These are phyloP conservation scores for Cacoxenus indagator DNA, from an alignment of 2,888 invertebrate genomes.

Conservation along the genomic window DNA sequence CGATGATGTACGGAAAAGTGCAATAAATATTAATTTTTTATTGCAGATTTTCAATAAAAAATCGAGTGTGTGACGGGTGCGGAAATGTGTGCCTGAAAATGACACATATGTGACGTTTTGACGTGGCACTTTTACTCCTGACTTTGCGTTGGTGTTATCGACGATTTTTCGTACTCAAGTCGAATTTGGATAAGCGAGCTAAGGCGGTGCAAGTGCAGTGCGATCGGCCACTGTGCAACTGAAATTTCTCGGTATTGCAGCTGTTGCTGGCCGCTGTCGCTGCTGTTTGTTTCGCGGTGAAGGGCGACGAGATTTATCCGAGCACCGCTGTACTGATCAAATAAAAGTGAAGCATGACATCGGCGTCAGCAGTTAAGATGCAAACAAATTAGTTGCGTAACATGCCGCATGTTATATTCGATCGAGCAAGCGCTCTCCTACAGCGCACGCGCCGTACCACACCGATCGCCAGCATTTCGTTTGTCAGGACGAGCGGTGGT, in stretches of 20 bases:
- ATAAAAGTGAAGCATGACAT: slow-evolving; percentile 31
- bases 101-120: slow-evolving; percentile 14
- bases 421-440: neutral
- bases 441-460: neutral
- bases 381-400: slow-evolving; percentile 42
- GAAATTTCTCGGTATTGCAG: neutral
- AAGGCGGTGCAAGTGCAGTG: slow-evolving; percentile 6
- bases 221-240: slow-evolving; percentile 20
- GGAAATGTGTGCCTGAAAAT: neutral
- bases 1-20: slow-evolving; percentile 12
- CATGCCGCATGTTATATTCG: slow-evolving; percentile 22
- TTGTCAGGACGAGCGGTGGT: neutral
- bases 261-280: slow-evolving; percentile 13
- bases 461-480: neutral
- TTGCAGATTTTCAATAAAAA: slow-evolving; percentile 15
- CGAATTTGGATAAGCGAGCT: neutral
- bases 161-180: too few species aligned
- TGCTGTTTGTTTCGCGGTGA: slow-evolving; percentile 23
- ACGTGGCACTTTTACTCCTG: slow-evolving; percentile 5
- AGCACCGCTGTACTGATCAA: slow-evolving; percentile 40
- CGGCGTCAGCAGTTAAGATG: slow-evolving; percentile 25
- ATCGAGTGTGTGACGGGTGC: neutral
- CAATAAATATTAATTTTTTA: slow-evolving; percentile 28
- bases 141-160: too few species aligned
- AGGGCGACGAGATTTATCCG: slow-evolving; percentile 42